phyloP scores from a whole-genome alignment of 2,113 vertebrate species.

The Clarias macrocephalus region DNA sequence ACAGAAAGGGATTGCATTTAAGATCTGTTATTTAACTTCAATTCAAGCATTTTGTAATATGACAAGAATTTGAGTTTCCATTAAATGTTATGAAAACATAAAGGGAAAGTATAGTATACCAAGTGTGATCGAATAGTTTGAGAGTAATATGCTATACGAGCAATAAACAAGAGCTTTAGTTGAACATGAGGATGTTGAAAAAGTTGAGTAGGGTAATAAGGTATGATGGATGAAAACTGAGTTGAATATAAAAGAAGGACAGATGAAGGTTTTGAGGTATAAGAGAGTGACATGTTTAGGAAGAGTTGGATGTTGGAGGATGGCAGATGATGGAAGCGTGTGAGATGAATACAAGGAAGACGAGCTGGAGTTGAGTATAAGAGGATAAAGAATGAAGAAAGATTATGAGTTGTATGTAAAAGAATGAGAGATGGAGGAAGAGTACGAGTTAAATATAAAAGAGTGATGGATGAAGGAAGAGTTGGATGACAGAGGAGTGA shows the following conservation, averaged over 20 bases:
- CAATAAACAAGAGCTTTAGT: background rate
- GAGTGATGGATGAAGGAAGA: background rate
- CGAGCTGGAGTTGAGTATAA: background rate
- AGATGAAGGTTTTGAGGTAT: no score
- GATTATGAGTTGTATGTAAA: no score
- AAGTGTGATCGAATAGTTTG: background rate
- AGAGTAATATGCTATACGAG: background rate
- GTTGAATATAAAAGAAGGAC: no score
- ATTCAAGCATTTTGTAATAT: background rate
- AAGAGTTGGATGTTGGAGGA: background rate
- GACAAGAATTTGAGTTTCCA: background rate
- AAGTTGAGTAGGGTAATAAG: background rate
- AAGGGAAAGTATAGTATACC: background rate
- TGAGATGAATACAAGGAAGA: background rate
- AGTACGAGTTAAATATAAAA: no score
- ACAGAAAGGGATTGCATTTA: background rate
- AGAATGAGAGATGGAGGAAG: no score
- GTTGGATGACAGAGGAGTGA: background rate
- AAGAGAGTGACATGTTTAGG: background rate
- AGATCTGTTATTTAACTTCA: background rate
- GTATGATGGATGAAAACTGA: no score
- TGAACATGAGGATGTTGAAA: background rate
- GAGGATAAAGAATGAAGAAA: background rate
- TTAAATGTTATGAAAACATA: background rate
- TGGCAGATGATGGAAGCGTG: no score